phyloP scores from a whole-genome alignment of 1,140 invertebrate genomes.

The Lysiphlebus fabarum region DNA sequence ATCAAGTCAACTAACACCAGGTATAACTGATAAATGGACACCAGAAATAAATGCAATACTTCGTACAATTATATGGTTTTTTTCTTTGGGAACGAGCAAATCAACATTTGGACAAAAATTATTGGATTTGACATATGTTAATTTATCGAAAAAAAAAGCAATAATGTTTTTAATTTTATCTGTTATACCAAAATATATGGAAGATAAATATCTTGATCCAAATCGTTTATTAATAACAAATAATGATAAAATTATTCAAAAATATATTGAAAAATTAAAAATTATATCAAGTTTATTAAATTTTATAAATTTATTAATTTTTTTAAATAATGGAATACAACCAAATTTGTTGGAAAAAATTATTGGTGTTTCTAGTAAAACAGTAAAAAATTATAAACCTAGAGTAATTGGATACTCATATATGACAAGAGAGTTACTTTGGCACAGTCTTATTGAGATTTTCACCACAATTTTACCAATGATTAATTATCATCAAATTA shows the following conservation, averaged over 20 bases:
- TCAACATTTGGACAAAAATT: conserved; percentile 50
- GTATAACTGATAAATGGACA: conserved; percentile 40
- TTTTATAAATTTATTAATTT: conserved; percentile 44
- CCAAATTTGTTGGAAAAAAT: conserved; percentile 42
- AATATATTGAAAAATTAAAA: conserved; percentile 32
- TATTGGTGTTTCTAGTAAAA: conserved; percentile 40
- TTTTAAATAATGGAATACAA: conserved; percentile 45
- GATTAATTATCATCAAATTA: conserved; percentile 44
- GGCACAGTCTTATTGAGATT: conserved; percentile 50
- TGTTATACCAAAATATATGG: conserved; percentile 40
- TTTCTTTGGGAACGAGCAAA: conserved; percentile 40
- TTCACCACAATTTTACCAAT: conserved; percentile 46
- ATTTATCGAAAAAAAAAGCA: conserved; percentile 41
- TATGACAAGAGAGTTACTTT: conserved; percentile 52
- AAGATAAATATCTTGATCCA: conserved; percentile 34
- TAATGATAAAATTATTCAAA: not conserved
- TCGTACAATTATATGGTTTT: conserved; percentile 46
- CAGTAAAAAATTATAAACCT: conserved; percentile 34
- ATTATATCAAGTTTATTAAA: conserved; percentile 37
- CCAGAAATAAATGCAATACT: conserved; percentile 46
- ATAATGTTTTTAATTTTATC: conserved; percentile 39
- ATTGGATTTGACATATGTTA: conserved; percentile 44
- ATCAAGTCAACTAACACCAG: conserved; percentile 36
- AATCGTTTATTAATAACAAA: conserved; percentile 8
- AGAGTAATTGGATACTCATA: conserved; percentile 52